These are phyloP conservation scores for Pachypanchax playfairii DNA, from an alignment of 2,113 vertebrate species.

Conservation along the genomic window DNA sequence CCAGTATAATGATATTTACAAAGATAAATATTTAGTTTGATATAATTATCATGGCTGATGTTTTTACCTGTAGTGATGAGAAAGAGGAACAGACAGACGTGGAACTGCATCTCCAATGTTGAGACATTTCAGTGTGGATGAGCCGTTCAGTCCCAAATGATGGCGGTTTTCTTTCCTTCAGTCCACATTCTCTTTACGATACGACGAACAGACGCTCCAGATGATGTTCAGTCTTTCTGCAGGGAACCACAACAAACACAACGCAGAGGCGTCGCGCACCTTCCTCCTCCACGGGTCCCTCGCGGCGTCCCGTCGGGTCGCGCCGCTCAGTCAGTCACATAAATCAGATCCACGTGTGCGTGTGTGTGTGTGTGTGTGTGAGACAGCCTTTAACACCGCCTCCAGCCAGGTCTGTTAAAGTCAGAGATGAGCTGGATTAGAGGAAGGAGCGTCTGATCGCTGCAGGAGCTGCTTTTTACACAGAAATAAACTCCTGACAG, in stretches of 20 bases:
- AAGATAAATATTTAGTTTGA: too few species aligned
- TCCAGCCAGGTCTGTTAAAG: conserved; percentile 21
- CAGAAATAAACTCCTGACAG: conserved; percentile 31
- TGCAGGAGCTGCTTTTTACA: conserved; percentile 37
- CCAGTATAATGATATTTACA: too few species aligned
- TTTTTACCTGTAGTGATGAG: conserved; percentile 74
- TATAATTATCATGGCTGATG: neutral
- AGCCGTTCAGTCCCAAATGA: conserved; percentile 33
- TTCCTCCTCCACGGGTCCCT: conserved; percentile 48
- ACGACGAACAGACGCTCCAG: neutral
- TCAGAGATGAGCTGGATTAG: conserved; percentile 24
- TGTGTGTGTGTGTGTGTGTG: neutral
- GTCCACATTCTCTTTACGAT: neutral
- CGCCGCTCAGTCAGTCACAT: neutral
- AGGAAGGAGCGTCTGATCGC: conserved; percentile 39
- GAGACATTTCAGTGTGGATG: conserved; percentile 73
- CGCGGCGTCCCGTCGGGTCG: conserved; percentile 19
- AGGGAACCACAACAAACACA: conserved; percentile 3
- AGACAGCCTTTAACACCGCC: neutral
- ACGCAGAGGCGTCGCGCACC: conserved; percentile 55
- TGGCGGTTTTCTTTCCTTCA: conserved; percentile 13
- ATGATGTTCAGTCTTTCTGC: conserved; percentile 20
- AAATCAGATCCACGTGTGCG: conserved; percentile 66
- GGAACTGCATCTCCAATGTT: conserved; percentile 76
- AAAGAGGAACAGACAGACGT: conserved; percentile 65